Percentiles rank a stretch among this genome's conserved stretches.
Conservation (phyloP, 2,113 vertebrate species). For the Athene cunicularia region DNA sequence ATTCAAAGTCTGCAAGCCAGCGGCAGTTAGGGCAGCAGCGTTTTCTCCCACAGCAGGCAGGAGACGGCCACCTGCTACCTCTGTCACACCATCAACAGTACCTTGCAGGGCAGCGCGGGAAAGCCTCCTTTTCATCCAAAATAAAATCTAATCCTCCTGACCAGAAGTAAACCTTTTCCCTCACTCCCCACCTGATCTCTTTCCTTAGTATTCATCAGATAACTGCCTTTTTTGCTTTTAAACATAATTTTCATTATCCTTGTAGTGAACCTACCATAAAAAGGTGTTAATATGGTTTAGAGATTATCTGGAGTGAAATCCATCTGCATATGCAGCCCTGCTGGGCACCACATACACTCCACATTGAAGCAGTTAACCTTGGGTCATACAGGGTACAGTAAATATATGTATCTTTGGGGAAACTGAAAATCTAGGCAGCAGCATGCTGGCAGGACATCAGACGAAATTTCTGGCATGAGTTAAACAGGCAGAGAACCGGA, state of each 20-base stretch:
- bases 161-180: not conserved
- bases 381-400: not conserved
- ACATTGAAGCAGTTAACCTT: not conserved
- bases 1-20: not conserved
- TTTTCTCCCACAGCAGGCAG: not conserved
- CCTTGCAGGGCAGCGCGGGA: not conserved
- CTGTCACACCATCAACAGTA: not conserved
- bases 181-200: not conserved
- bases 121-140: not conserved
- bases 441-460: conserved; percentile 51
- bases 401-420: not conserved
- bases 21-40: not conserved
- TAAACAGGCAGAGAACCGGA: not conserved
- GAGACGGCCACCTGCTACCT: not conserved
- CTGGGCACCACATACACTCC: not conserved
- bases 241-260: not conserved
- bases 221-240: not conserved
- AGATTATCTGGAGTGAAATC: not conserved
- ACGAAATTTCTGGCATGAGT: not conserved
- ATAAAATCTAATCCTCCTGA: not conserved
- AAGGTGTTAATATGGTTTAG: not conserved
- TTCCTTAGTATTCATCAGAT: not conserved
- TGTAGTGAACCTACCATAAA: not conserved
- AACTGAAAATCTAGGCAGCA: conserved; percentile 1
- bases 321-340: not conserved